Conservation (phyloP, 2,888 invertebrate genomes). For the Pteria penguin region DNA sequence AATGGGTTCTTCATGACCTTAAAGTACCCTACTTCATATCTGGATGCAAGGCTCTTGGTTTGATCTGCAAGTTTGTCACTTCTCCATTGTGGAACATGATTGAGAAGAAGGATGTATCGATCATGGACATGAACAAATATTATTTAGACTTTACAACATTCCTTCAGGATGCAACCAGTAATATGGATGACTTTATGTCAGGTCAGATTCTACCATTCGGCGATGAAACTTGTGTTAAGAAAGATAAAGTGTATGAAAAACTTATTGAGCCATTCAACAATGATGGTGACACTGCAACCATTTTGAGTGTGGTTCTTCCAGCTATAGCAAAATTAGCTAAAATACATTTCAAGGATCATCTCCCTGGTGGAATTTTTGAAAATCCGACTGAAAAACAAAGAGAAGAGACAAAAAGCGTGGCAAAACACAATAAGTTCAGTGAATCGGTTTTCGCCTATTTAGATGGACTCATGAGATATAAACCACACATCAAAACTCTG, state of each 20-base stretch:
- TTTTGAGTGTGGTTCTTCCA: constrained; percentile 21
- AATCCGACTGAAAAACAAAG: constrained; percentile 1
- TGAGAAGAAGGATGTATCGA: constrained; percentile 16
- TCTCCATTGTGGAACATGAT: constrained; percentile 31
- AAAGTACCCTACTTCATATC: constrained; percentile 22
- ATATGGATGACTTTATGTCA: constrained; percentile 25
- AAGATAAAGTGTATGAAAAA: constrained; percentile 26
- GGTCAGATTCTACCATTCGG: constrained; percentile 27
- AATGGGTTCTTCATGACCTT: constrained; percentile 34
- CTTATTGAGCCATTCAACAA: constrained; percentile 3
- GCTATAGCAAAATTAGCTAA: constrained; percentile 26
- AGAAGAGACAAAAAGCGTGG: constrained; percentile 6
- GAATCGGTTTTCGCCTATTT: constrained; percentile 26
- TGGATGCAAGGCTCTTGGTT: constrained; percentile 27
- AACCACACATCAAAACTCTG: constrained; percentile 23
- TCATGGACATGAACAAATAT: constrained; percentile 24
- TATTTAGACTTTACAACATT: constrained; percentile 11
- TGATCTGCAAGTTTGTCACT: constrained; percentile 28
- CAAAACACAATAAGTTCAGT: constrained; percentile 21
- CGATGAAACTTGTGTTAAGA: constrained; percentile 12
- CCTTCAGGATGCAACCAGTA: constrained; percentile 9
- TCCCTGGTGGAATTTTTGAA: constrained; percentile 13
- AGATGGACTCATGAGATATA: constrained; percentile 21
- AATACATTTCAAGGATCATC: constrained; percentile 17
- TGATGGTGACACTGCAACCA: constrained; percentile 27